These are phyloP conservation scores for Holcopasites calliopsidis DNA, from an alignment of 1,140 invertebrate species.

Conservation along the genomic window DNA sequence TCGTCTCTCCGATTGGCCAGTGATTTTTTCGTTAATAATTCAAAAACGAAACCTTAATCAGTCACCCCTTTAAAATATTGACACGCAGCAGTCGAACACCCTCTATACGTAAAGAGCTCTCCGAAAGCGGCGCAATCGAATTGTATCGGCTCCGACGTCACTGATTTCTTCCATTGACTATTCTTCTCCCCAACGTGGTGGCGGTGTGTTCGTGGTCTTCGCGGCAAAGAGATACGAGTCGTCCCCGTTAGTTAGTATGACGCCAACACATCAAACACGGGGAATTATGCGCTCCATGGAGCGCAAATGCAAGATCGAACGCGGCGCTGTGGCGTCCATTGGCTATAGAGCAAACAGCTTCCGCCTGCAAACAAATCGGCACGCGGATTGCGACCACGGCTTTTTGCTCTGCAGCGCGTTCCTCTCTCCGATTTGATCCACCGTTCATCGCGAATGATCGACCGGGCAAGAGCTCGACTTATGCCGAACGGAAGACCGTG, in stretches of 20 bases:
- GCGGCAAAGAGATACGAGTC: background rate
- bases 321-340: background rate
- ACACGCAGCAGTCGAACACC: no score
- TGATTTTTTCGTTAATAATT: no score
- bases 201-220: background rate
- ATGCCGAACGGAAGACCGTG: background rate
- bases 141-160: no score
- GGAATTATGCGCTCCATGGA: slow-evolving; percentile 21
- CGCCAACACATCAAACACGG: slow-evolving; percentile 20
- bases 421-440: slow-evolving; percentile 17
- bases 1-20: no score
- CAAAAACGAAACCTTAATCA: no score
- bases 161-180: background rate
- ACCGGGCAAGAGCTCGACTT: slow-evolving; percentile 2
- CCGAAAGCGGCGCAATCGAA: no score
- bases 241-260: background rate
- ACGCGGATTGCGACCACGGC: slow-evolving; percentile 15
- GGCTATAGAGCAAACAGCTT: slow-evolving; percentile 20
- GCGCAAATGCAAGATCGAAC: slow-evolving; percentile 27
- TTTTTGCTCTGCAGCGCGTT: slow-evolving; percentile 14
- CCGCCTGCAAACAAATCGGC: slow-evolving; percentile 29
- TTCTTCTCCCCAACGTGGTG: background rate
- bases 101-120: no score
- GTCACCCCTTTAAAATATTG: no score
- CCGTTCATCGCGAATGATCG: background rate